Evolutionary conservation across 2,888 invertebrate species (phyloP), one percentile per base, ranked within the genome.

Genomic region (Eupithecia abbreviata): DNA sequence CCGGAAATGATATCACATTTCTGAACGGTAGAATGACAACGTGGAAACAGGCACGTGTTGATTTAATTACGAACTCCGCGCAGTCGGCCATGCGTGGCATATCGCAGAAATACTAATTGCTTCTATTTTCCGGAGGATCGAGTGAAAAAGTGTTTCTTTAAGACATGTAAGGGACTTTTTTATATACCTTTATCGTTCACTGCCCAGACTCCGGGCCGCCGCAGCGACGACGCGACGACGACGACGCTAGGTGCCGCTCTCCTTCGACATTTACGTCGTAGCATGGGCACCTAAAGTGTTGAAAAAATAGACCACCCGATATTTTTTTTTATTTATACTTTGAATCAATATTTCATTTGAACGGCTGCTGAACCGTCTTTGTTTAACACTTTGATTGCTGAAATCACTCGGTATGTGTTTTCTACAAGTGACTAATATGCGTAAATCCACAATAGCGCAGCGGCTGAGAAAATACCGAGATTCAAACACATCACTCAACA

Each of bases 1-100:
- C 65, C 12, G 65, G 65, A 65, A 65, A 65, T 65, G 30, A 65
- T 65, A 65, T 65, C 65, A 65, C 65, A 65, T 65, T 65, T 65
- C 30, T 18, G 30, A 65, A 65, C 30, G 41, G 30, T 6, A 41
- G 65, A 65, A 65, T 65, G 65, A 65, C 65, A 65, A 30, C 65
- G 65, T 65, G 65, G 65, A 41, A 65, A 41, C 12, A 12, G 41
- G 67, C 67, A 67, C 67, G 67, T 67, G 67, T 41, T 42, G 67
- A 67, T 67, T 41, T 67, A 67, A 67, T 67, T 67, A 67, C 67
- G 43, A 65, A 6, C 41, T 12, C n/a, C 2, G 5, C 67, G n/a
- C 43, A 43, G 41, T 15, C 67, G n/a, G 43, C 43, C 67, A 43
- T 43, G 67, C 67, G 43, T 67, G 67, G 9, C 67, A 42, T 43